Base-by-base conservation (phyloP, 2,113 vertebrate species). In the Centropus bengalensis region DNA sequence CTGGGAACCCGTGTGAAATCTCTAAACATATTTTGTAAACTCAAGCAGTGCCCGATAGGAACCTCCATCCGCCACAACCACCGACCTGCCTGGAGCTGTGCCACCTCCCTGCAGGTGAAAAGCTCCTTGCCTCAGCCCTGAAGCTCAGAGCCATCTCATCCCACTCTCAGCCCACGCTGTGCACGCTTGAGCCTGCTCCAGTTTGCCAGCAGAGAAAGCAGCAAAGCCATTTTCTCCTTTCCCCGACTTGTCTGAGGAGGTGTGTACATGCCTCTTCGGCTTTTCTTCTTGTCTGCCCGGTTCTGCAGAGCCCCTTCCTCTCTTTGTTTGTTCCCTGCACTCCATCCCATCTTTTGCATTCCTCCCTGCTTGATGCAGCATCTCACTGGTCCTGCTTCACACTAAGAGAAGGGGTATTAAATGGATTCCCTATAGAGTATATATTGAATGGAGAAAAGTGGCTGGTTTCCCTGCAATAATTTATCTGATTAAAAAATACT, bases 311-410 rank as follows among this genome's bases (percentile, higher is more conserved):
- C 77, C 52, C 63, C 88, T 88, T 95, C 24, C 76, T 90, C 73
- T n/a, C 0, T 1, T 16, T 45, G 55, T 73, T 47, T 89, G 78
- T 94, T 96, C 96, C 96, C 73, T 60, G 78, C 51, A 84, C 90
- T 98, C 97, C 97, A 96, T 94, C 97, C 97, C 96, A 90, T 81
- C 97, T 97, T 97, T 97, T 97, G 91, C 76, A 2, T 97, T 81
- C 97, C 96, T 98, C 96, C 96, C 94, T 91, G 90, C 80, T 93
- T 96, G 95, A 96, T 96, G 54, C 68, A 82, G 96, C 97, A 95
- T 97, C 96, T 97, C 28, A 3, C 93, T 63, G 86, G 96, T 96
- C 92, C 96, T 96, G 94, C 96, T 97, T 97, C 96, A 93, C 95
- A 80, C 88, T 33, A n/a, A 28, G 91, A 94, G 92, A 94, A 76